Evolutionary conservation across 2,113 vertebrate species (phyloP).

Genomic region (Scolopax mira): DNA sequence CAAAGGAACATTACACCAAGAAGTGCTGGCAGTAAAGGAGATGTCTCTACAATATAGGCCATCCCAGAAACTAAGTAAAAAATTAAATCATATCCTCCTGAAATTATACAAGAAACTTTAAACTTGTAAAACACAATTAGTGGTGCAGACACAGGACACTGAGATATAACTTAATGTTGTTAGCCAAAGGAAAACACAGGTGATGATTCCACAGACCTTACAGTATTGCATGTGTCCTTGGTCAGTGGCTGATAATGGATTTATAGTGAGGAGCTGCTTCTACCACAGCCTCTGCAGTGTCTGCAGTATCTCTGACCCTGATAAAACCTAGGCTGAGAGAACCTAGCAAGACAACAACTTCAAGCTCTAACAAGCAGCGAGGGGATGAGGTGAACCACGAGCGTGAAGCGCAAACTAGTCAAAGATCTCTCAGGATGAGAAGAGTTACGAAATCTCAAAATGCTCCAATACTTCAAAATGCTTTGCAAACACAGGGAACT

Average conservation of each 20-base stretch:
- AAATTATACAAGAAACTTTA: not conserved
- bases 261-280: not conserved
- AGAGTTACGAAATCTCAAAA: not conserved
- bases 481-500: not conserved
- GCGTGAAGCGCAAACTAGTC: not conserved
- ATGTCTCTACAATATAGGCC: not conserved
- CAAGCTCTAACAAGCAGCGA: accelerated
- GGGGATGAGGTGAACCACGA: not conserved
- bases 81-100: not conserved
- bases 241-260: not conserved
- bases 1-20: not conserved
- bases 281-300: not conserved
- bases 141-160: not conserved
- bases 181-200: not conserved
- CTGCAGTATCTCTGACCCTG: not conserved
- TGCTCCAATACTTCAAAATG: not conserved
- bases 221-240: not conserved
- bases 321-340: not conserved
- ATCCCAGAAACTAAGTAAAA: not conserved
- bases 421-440: not conserved
- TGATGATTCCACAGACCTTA: not conserved
- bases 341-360: not conserved
- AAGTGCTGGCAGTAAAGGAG: not conserved
- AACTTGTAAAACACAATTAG: not conserved
- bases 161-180: not conserved